Conservation (phyloP, 2,888 invertebrate genomes). For the Ectemnius continuus region DNA sequence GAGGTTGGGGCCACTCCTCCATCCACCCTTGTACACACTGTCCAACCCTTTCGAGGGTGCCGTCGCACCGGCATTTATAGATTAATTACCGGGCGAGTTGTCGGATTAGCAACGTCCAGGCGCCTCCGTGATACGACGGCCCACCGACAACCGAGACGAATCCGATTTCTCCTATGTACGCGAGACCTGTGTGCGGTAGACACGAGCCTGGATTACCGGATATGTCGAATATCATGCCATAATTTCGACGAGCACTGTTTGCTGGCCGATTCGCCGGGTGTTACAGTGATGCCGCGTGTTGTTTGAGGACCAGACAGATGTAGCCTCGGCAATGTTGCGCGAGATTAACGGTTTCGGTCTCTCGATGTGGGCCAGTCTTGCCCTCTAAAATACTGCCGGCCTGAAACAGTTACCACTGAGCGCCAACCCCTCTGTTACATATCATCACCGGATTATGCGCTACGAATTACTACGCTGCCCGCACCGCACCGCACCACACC, state of each 20-base stretch:
- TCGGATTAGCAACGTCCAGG: constrained; percentile 29
- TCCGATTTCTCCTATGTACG: constrained; percentile 34
- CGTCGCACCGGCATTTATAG: constrained; percentile 23
- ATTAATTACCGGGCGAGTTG: constrained; percentile 17
- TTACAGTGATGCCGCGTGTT: background rate
- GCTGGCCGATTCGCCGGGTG: constrained; percentile 28
- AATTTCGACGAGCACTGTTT: constrained; percentile 45
- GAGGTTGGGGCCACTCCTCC: background rate
- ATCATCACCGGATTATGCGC: constrained; percentile 13
- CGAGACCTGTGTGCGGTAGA: constrained; percentile 35
- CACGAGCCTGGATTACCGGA: constrained; percentile 41
- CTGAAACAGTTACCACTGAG: background rate
- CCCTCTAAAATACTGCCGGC: background rate
- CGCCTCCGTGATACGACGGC: constrained; percentile 17
- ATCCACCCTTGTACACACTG: background rate
- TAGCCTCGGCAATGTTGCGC: constrained; percentile 19
- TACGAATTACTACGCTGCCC: constrained; percentile 7
- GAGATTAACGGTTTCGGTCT: constrained; percentile 18
- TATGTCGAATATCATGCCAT: constrained; percentile 46
- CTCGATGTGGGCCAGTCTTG: background rate
- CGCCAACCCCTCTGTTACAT: constrained; percentile 10
- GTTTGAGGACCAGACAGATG: constrained; percentile 27
- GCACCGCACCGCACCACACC: too few relatives aligned
- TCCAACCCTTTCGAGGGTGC: background rate
- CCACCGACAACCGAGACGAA: constrained; percentile 27